Conservation (phyloP, 2,888 invertebrate species). For the Lysandra coridon region DNA sequence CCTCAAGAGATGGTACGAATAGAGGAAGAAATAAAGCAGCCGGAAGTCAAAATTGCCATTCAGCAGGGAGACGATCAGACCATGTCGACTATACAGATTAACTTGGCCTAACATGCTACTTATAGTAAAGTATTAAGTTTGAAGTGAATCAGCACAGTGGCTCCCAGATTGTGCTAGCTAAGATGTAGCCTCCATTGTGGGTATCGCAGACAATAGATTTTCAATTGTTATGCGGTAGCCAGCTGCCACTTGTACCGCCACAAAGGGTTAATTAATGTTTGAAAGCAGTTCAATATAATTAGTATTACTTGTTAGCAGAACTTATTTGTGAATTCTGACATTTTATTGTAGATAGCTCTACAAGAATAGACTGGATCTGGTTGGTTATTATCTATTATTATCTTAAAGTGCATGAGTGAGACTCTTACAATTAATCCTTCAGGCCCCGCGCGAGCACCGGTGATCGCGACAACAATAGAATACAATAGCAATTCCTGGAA, state of each 20-base stretch:
- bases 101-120: constrained; percentile 39
- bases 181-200: neutral
- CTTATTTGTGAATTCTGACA: neutral
- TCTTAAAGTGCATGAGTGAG: neutral
- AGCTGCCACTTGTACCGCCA: too few relatives aligned
- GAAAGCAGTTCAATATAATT: too few relatives aligned
- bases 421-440: neutral
- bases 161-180: neutral
- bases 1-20: constrained; percentile 51
- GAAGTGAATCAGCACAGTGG: neutral
- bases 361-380: neutral
- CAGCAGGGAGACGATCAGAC: constrained; percentile 42
- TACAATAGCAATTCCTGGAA: too few relatives aligned
- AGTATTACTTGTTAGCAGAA: neutral
- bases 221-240: too few relatives aligned
- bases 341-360: neutral
- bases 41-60: constrained; percentile 57
- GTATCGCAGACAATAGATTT: too few relatives aligned
- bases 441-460: too few relatives aligned
- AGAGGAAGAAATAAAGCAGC: constrained; percentile 42
- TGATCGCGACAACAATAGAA: too few relatives aligned
- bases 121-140: neutral
- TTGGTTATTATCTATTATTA: neutral
- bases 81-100: constrained; percentile 51
- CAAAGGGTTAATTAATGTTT: too few relatives aligned